A percentile compares a stretch with the other conserved stretches of the same genome.
These are phyloP conservation scores for Nycteola revayana DNA, from an alignment of 2,888 invertebrate genomes.

Conservation along the genomic window DNA sequence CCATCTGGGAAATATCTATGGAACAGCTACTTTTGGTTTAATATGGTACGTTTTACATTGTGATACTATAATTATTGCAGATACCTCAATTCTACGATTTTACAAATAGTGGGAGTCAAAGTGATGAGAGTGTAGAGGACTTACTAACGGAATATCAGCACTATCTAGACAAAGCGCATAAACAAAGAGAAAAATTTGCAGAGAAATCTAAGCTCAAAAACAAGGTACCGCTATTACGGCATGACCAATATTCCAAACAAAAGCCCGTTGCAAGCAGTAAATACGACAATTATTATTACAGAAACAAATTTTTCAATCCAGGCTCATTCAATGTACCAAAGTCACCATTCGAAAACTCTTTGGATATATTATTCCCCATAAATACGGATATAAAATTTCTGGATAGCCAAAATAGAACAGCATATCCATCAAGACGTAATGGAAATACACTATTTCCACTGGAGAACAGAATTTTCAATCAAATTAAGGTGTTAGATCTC, in stretches of 20 bases:
- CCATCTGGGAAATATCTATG: too few relatives aligned
- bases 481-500: conserved; percentile 34
- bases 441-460: conserved; percentile 25
- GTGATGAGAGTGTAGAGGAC: conserved; percentile 64
- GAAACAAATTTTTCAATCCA: conserved; percentile 40
- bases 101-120: conserved; percentile 55
- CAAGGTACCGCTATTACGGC: conserved; percentile 58
- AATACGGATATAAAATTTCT: conserved; percentile 39
- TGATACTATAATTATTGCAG: conserved; percentile 43
- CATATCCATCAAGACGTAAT: conserved; percentile 24
- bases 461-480: conserved; percentile 34
- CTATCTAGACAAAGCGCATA: conserved; percentile 67
- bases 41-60: too few relatives aligned
- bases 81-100: conserved; percentile 47
- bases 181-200: conserved; percentile 54
- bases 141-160: conserved; percentile 67
- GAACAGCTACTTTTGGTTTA: too few relatives aligned
- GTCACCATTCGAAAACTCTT: conserved; percentile 39
- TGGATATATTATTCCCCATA: conserved; percentile 54
- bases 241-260: conserved; percentile 53
- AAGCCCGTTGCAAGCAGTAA: conserved; percentile 36
- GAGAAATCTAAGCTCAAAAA: conserved; percentile 64
- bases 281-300: conserved; percentile 40
- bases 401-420: conserved; percentile 31
- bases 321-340: conserved; percentile 34